Evolutionary conservation across 2,797 vertebrate species (phyloP).

Genomic region (Gymnoscopelus microlampas): DNA sequence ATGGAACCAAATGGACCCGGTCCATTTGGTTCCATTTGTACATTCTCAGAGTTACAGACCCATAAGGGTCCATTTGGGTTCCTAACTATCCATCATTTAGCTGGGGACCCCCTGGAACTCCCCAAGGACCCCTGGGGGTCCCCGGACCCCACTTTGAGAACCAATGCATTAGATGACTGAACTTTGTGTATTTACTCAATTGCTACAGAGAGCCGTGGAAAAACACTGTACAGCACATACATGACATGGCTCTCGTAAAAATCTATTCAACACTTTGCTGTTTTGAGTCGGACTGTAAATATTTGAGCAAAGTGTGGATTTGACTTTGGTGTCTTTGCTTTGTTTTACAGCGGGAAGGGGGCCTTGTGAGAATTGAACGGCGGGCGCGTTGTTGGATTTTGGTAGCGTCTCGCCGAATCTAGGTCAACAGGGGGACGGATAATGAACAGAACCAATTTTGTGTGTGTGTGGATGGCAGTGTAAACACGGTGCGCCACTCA

Average conservation of each 20-base stretch:
- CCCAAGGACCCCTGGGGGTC: no score
- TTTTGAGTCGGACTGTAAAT: conserved; percentile 60
- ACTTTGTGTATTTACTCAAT: no score
- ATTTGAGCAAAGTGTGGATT: conserved; percentile 46
- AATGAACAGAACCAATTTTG: conserved; percentile 23
- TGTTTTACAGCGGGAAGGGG: conserved; percentile 33
- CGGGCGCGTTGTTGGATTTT: conserved; percentile 19
- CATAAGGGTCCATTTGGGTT: no score
- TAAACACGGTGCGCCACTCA: conserved; percentile 31
- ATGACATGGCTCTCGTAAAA: conserved; percentile 30
- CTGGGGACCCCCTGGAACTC: no score
- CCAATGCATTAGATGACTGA: no score
- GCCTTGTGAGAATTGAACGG: conserved; percentile 8
- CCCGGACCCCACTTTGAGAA: no score
- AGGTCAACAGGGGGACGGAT: conserved; percentile 25
- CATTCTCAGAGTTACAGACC: no score
- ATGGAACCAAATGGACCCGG: no score
- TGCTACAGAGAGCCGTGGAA: conserved; percentile 25
- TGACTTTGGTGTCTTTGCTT: conserved; percentile 36
- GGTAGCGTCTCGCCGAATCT: conserved; percentile 25
- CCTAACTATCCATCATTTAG: no score
- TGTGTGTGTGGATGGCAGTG: background rate
- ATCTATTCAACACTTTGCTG: conserved; percentile 29
- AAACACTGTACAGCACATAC: conserved; percentile 19
- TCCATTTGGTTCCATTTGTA: no score